Evolutionary conservation across 2,113 vertebrate genomes (phyloP), one percentile per base, ranked within the genome.

Genomic region (Apus apus): DNA sequence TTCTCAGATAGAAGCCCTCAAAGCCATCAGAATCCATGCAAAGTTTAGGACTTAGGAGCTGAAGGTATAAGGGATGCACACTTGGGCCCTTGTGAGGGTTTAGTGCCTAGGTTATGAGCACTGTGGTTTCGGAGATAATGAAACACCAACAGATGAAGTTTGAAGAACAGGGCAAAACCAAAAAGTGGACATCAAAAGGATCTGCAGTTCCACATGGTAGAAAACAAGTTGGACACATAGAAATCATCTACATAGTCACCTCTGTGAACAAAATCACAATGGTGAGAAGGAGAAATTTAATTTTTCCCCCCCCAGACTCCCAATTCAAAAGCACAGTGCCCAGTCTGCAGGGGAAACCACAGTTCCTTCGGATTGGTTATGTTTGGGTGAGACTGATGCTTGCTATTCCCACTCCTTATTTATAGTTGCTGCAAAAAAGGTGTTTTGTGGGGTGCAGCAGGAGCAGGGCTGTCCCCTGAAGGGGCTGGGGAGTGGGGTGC

Each of bases 261-360:
- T 34, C 26, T 60, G 32, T 57, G 74, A 89, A 32, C 18, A 40
- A 13, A 50, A 73, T 61, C 29, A 46, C 3, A n/a, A 17, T 0
- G 4, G 20, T 9, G 40, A 74, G 66, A 90, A 81, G 8, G 29
- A 83, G 4, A 56, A 61, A 53, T 83, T 8, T 30, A 23, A 38
- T 8, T 56, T 62, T 67, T 36, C 30, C 2, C 1, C 13, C 19
- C 3, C 18, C 16, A 29, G 8, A 51, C 4, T 19, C 8, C 11
- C 1, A 1, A 27, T 18, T 21, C 56, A 48, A 93, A 73, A 8
- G 13, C n/a, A 50, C n/a, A 34, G 15, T 20, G 9, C 17, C 13
- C 36, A 20, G 17, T 40, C 32, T 48, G 26, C 1, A 1, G 0
- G 0, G 46, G 32, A 75, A 90, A 72, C 8, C 0, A 0, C 34